Evolutionary conservation across 2,113 vertebrate genomes (phyloP).

Genomic region (Butastur rufipennis): DNA sequence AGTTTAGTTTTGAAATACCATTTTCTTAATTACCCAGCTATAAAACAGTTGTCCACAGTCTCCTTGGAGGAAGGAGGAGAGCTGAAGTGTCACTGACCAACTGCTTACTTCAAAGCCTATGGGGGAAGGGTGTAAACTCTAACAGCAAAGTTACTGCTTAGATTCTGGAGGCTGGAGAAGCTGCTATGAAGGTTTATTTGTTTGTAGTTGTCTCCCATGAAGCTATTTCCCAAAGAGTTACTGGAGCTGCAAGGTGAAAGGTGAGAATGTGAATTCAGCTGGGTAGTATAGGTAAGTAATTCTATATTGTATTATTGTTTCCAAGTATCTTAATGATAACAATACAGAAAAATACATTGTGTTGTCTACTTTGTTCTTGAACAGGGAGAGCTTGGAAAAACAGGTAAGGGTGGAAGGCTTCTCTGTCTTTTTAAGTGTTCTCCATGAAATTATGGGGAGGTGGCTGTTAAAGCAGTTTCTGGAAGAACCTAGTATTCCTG

Average conservation of each 20-base stretch:
- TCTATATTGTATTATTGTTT: fast-evolving
- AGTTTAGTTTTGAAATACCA: background rate
- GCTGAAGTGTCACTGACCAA: background rate
- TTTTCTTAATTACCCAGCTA: background rate
- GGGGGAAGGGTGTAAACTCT: background rate
- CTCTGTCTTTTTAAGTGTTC: background rate
- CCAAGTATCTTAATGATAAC: background rate
- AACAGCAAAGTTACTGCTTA: background rate
- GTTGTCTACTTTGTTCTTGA: background rate
- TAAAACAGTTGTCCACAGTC: background rate
- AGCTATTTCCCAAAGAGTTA: background rate
- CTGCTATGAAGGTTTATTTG: background rate
- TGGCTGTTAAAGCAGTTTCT: background rate
- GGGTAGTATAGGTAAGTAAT: background rate
- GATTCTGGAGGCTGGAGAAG: background rate
- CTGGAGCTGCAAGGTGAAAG: background rate
- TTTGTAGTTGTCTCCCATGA: background rate
- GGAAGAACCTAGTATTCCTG: background rate
- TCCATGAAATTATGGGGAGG: background rate
- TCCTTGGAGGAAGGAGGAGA: background rate
- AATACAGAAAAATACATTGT: background rate
- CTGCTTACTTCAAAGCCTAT: background rate
- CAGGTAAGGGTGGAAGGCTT: background rate
- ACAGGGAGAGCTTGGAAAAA: background rate
- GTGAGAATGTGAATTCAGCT: background rate